Evolutionary conservation across 2,113 vertebrate genomes (phyloP).

Genomic region (Crotophaga sulcirostris): DNA sequence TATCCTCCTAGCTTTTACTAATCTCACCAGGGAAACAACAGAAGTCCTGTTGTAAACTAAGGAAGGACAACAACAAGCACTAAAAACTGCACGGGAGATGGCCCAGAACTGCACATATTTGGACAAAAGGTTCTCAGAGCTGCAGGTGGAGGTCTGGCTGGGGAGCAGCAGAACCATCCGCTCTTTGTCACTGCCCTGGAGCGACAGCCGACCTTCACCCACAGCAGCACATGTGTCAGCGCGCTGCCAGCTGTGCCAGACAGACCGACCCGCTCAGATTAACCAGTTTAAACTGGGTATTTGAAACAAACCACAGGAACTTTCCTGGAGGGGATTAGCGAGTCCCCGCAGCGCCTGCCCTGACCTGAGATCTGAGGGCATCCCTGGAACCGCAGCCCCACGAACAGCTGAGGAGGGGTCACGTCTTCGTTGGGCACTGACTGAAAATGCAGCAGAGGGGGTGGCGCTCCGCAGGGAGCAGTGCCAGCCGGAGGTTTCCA

Average conservation of each 20-base stretch:
- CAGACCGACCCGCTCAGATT: neutral
- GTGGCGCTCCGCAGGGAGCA: rapidly evolving
- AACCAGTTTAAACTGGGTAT: neutral
- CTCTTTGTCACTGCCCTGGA: neutral
- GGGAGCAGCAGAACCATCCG: neutral
- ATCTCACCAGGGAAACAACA: neutral
- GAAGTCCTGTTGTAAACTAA: neutral
- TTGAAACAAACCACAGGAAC: neutral
- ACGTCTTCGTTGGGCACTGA: rapidly evolving
- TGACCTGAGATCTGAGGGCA: neutral
- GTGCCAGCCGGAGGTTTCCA: neutral
- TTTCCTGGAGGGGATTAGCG: neutral
- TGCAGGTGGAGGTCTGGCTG: neutral
- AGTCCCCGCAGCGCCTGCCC: neutral
- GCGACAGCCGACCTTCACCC: neutral
- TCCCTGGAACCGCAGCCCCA: neutral
- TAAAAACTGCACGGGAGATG: neutral
- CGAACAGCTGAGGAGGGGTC: neutral
- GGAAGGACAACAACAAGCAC: neutral
- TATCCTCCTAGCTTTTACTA: neutral
- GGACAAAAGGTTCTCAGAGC: neutral
- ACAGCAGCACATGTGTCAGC: neutral
- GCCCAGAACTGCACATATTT: neutral
- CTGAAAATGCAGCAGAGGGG: rapidly evolving
- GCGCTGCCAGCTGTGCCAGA: neutral